phyloP scores from a whole-genome alignment of 2,888 invertebrate species.

The Xylota segnis region DNA sequence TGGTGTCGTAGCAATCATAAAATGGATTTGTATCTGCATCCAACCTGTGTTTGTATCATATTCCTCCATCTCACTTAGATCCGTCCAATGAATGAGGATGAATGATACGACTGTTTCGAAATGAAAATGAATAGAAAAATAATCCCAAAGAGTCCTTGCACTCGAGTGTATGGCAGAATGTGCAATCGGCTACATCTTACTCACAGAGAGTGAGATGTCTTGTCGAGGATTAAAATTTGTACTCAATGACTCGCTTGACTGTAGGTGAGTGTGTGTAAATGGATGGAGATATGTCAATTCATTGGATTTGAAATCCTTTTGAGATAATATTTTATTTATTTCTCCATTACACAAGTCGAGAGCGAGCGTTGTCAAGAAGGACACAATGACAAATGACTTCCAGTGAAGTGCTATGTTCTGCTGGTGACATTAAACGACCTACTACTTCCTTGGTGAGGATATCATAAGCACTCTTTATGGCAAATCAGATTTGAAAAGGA shows the following conservation, averaged over 20 bases:
- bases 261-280: neutral
- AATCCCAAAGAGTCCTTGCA: neutral
- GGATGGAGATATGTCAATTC: neutral
- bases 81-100: conserved; percentile 1
- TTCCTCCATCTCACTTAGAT: neutral
- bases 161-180: neutral
- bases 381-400: neutral
- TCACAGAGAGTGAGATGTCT: neutral
- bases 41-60: neutral
- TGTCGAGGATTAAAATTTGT: neutral
- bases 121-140: neutral
- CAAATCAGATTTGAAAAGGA: neutral
- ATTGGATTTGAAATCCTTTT: neutral
- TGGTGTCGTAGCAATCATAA: conserved; percentile 1
- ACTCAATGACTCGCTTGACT: neutral
- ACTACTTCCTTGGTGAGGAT: neutral
- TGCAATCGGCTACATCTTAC: neutral
- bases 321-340: neutral
- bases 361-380: neutral
- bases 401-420: neutral
- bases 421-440: neutral
- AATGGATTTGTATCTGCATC: conserved; percentile 8
- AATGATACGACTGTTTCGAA: neutral
- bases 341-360: neutral
- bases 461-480: neutral